Conservation (phyloP, 1,140 invertebrate species). For the Ericerus pela region DNA sequence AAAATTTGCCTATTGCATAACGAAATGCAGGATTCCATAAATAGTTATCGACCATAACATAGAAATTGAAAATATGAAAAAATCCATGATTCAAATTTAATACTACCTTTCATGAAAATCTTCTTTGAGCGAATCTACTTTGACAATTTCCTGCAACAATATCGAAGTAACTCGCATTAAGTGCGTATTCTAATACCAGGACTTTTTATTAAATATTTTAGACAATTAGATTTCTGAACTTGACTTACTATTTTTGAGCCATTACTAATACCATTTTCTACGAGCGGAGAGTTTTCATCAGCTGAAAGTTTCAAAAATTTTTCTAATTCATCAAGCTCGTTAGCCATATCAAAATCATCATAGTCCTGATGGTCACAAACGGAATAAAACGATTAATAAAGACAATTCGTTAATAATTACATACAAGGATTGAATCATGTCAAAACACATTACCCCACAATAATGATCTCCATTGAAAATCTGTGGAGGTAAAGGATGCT, state of each 20-base stretch:
- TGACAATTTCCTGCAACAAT: not conserved
- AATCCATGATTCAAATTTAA: too few relatives aligned
- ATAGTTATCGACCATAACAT: too few relatives aligned
- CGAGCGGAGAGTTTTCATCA: constrained; percentile 13
- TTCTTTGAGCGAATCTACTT: constrained; percentile 1
- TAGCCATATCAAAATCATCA: constrained; percentile 78
- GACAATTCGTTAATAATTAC: not conserved
- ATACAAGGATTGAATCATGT: constrained; percentile 11
- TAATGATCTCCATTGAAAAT: constrained; percentile 85
- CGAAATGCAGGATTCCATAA: not conserved
- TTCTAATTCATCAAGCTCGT: constrained; percentile 79
- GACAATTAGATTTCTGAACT: not conserved
- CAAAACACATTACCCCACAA: constrained; percentile 58
- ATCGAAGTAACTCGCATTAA: too few relatives aligned
- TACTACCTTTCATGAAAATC: not conserved
- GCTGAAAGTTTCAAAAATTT: constrained; percentile 56
- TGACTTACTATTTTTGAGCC: constrained; percentile 21
- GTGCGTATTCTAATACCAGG: too few relatives aligned
- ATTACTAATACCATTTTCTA: constrained; percentile 9
- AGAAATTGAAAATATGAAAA: too few relatives aligned
- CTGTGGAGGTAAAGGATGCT: constrained; percentile 74
- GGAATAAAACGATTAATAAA: not conserved
- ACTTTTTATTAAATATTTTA: too few relatives aligned
- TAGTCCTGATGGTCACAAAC: constrained; percentile 53
- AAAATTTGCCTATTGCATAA: not conserved